These are phyloP conservation scores for Actinopyga echinites DNA, from an alignment of 53 echinoderm and acorn worm species.

Conservation along the genomic window DNA sequence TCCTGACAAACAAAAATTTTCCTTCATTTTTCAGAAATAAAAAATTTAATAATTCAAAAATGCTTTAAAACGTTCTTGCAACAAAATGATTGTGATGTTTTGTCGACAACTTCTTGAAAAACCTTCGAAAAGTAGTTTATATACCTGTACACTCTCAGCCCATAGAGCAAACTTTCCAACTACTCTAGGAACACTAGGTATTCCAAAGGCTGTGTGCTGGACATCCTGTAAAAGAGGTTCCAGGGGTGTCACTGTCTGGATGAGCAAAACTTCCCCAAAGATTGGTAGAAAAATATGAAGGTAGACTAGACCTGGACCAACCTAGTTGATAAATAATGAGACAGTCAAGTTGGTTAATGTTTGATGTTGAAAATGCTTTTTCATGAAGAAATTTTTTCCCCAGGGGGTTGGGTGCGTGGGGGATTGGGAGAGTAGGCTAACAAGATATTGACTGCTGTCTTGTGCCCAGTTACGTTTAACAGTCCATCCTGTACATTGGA, in stretches of 20 bases:
- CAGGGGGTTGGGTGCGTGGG: no score
- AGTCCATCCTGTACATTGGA: no score
- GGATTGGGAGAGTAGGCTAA: no score
- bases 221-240: conserved; percentile 21
- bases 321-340: neutral
- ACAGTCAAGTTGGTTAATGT: no score
- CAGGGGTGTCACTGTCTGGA: conserved; percentile 10
- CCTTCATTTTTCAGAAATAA: no score
- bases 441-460: no score
- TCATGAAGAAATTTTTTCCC: no score
- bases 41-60: no score
- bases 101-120: neutral
- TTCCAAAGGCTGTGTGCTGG: conserved; percentile 8
- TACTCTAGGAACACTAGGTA: neutral
- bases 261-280: neutral
- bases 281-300: conserved; percentile 8
- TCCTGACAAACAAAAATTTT: no score
- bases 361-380: no score
- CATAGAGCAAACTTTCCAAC: conserved; percentile 21
- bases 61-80: no score
- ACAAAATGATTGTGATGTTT: neutral
- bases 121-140: neutral
- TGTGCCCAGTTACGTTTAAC: no score
- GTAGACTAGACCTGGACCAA: conserved; percentile 30
- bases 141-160: conserved; percentile 32